phyloP scores from a whole-genome alignment of 2,113 vertebrate species.

The Globicephala melas region DNA sequence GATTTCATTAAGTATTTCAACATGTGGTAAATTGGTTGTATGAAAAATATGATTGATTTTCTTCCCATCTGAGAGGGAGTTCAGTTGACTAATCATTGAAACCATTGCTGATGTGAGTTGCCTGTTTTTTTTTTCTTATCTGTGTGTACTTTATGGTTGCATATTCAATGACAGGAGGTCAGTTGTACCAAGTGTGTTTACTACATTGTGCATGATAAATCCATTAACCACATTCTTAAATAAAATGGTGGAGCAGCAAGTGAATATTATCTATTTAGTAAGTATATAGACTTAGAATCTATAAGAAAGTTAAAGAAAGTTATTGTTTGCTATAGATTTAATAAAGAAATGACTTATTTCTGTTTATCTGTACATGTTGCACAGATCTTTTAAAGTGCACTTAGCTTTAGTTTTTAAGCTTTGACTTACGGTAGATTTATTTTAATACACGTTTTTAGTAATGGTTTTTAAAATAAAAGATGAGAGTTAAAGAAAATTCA shows the following conservation, averaged over 20 bases:
- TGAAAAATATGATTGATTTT: conserved; percentile 49
- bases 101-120: neutral
- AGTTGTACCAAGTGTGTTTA: neutral
- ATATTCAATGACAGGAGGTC: neutral
- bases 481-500: neutral
- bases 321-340: neutral
- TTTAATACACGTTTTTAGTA: neutral
- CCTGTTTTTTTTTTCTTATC: neutral
- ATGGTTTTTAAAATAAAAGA: neutral
- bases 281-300: neutral
- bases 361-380: neutral
- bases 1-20: conserved; percentile 69
- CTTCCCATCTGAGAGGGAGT: conserved; percentile 12
- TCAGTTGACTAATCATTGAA: conserved; percentile 34
- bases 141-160: neutral
- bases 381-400: neutral
- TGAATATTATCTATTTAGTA: neutral
- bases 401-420: conserved; percentile 29
- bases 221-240: neutral
- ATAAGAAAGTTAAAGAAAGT: neutral
- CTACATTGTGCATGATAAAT: neutral
- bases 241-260: neutral
- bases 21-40: conserved; percentile 37
- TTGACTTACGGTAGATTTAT: neutral
- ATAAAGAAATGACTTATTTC: neutral